Conservation (phyloP, 2,888 invertebrate genomes). For the Chymomyza amoena region DNA sequence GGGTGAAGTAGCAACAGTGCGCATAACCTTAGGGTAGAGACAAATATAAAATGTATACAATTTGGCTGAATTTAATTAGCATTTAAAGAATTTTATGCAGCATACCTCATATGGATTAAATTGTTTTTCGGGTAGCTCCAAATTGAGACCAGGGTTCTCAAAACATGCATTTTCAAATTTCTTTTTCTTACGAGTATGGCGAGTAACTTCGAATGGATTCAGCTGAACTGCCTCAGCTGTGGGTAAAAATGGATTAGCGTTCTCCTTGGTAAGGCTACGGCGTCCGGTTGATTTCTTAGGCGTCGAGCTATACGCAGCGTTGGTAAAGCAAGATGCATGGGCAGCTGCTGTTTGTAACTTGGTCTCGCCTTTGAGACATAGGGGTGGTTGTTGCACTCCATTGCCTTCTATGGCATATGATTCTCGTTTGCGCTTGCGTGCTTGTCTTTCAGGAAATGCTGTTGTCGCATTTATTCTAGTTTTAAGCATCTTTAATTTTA, state of each 20-base stretch:
- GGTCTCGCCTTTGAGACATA: neutral
- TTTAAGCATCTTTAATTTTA: constrained; percentile 47
- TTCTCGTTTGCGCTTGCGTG: constrained; percentile 77
- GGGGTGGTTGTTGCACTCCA: neutral
- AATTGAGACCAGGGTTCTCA: constrained; percentile 77
- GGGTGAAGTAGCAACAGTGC: constrained; percentile 28
- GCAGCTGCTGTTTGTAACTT: constrained; percentile 19
- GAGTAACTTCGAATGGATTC: constrained; percentile 77
- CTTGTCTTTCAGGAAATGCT: constrained; percentile 60
- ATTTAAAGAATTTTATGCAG: neutral
- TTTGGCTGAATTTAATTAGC: too few species aligned
- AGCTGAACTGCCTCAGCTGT: constrained; percentile 36
- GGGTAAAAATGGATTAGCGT: constrained; percentile 35
- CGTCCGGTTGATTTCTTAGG: constrained; percentile 71
- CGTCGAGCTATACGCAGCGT: constrained; percentile 77
- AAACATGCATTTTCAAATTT: constrained; percentile 76
- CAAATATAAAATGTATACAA: neutral
- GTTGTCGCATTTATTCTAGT: constrained; percentile 61
- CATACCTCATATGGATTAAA: constrained; percentile 78
- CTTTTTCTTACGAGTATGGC: constrained; percentile 78
- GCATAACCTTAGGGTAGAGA: constrained; percentile 57
- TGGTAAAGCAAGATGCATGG: constrained; percentile 70
- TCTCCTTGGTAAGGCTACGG: constrained; percentile 54
- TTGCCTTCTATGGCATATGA: constrained; percentile 19
- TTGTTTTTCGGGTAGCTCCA: constrained; percentile 76